These are phyloP conservation scores for Acromyrmex charruanus DNA, from an alignment of 1,140 invertebrate genomes.

Conservation along the genomic window DNA sequence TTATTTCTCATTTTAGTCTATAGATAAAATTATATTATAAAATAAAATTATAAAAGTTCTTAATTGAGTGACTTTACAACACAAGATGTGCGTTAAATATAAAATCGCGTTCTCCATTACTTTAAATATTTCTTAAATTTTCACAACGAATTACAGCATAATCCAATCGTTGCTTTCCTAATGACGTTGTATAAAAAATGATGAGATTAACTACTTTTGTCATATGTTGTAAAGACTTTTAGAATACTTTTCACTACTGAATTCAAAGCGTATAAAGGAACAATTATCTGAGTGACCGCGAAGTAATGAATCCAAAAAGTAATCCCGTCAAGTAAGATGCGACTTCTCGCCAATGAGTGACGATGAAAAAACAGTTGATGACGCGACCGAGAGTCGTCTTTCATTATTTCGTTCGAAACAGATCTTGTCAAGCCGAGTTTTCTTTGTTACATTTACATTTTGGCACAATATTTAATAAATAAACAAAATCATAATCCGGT, in stretches of 20 bases:
- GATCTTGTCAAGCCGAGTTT: neutral
- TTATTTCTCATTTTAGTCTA: slow-evolving; percentile 1
- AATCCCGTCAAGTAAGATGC: neutral
- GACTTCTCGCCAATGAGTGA: neutral
- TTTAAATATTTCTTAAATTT: neutral
- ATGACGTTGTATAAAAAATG: neutral
- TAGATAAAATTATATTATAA: neutral
- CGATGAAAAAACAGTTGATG: neutral
- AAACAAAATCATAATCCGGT: neutral
- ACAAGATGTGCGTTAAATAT: neutral
- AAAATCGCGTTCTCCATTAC: neutral
- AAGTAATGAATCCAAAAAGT: neutral
- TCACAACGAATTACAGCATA: neutral
- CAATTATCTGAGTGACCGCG: neutral
- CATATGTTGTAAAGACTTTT: neutral
- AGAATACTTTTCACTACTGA: no score
- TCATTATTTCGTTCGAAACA: neutral
- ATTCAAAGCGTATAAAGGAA: neutral
- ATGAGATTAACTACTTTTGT: neutral
- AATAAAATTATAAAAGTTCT: neutral
- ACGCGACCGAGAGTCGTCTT: neutral
- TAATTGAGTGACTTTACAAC: neutral
- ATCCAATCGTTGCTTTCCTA: neutral
- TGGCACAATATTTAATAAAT: slow-evolving; percentile 4
- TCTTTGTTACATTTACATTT: neutral